Evolutionary conservation across 1,140 invertebrate species (phyloP).

Genomic region (Colletes gigas): DNA sequence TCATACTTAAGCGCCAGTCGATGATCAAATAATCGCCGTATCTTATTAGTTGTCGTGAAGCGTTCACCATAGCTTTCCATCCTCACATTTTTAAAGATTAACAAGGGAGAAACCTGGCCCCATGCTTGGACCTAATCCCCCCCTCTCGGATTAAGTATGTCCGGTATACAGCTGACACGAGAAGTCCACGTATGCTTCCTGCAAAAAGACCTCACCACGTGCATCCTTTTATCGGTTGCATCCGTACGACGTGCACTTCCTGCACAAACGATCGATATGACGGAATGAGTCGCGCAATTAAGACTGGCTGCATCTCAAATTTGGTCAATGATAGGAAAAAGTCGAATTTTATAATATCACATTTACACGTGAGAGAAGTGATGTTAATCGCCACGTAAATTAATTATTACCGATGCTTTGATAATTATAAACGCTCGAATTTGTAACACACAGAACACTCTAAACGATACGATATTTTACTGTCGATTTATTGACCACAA

Average conservation of each 20-base stretch:
- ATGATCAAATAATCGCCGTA: too few species aligned
- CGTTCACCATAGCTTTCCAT: background rate
- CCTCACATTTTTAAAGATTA: background rate
- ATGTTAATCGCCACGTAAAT: too few species aligned
- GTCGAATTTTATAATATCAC: too few species aligned
- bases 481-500: too few species aligned
- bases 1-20: background rate
- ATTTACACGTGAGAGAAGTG: too few species aligned
- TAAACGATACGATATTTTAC: too few species aligned
- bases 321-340: too few species aligned
- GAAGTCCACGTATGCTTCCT: background rate
- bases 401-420: too few species aligned
- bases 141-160: background rate
- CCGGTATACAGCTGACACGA: constrained; percentile 16
- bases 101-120: background rate
- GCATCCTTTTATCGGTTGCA: background rate
- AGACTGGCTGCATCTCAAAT: too few species aligned
- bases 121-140: background rate
- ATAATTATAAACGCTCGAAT: too few species aligned
- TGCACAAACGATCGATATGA: background rate
- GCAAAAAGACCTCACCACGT: background rate
- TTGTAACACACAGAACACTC: too few species aligned
- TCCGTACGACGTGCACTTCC: background rate
- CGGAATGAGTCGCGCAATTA: too few species aligned
- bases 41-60: background rate